Percentiles rank a stretch among this genome's conserved stretches.
Evolutionary conservation across 2,888 invertebrate species (phyloP).

Genomic region (Caenorhabditis japonica): DNA sequence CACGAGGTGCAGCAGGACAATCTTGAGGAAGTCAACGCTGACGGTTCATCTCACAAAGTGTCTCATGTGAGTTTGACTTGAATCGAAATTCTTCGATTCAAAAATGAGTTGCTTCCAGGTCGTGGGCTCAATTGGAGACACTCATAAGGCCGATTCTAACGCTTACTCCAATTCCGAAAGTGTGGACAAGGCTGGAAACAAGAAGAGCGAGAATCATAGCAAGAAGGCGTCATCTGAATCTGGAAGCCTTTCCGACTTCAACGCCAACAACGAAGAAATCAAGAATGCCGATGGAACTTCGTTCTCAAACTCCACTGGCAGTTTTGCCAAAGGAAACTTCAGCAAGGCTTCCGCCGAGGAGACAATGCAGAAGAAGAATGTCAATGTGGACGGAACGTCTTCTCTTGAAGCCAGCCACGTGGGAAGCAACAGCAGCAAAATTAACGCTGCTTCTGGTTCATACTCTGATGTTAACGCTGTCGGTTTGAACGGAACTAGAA

Average conservation of each 20-base stretch:
- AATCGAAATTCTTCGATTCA: no score
- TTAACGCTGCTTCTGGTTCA: constrained; percentile 16
- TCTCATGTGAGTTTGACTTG: constrained; percentile 4
- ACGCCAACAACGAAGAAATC: constrained; percentile 2
- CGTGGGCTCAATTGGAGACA: constrained; percentile 33
- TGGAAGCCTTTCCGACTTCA: constrained; percentile 26
- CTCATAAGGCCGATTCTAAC: constrained; percentile 13
- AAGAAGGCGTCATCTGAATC: constrained; percentile 31
- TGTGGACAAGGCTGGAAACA: constrained; percentile 19
- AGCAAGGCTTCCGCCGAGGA: constrained; percentile 27
- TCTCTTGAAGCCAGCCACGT: constrained; percentile 25
- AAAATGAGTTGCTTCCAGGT: constrained; percentile 6
- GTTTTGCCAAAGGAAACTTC: constrained; percentile 16
- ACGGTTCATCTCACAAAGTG: constrained; percentile 26
- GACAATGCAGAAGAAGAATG: constrained; percentile 15
- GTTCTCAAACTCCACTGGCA: constrained; percentile 26
- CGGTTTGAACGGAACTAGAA: constrained; percentile 26
- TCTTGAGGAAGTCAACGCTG: constrained; percentile 9
- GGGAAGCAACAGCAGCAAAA: constrained; percentile 33
- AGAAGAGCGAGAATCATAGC: background rate
- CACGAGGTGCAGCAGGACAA: constrained; percentile 18
- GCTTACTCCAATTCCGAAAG: constrained; percentile 8
- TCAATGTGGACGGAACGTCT: constrained; percentile 33
- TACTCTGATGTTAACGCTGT: constrained; percentile 15
- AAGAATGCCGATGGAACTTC: constrained; percentile 43